A percentile compares a stretch with the other conserved stretches of the same genome.
Conservation (phyloP, 2,888 invertebrate genomes). For the Drosophila mimica region DNA sequence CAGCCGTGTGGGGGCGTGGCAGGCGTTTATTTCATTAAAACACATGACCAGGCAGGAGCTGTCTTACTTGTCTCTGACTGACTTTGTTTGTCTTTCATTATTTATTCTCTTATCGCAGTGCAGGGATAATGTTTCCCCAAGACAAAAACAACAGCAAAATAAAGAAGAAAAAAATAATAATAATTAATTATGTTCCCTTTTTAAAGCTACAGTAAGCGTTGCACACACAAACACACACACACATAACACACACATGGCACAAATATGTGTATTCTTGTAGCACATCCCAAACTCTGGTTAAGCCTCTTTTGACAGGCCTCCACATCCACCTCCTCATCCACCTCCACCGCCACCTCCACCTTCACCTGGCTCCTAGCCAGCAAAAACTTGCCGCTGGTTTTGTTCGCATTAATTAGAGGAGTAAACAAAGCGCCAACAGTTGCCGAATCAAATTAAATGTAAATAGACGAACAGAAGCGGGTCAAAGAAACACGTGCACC, state of each 20-base stretch:
- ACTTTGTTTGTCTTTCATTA: constrained; percentile 75
- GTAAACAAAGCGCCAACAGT: constrained; percentile 53
- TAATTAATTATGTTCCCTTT: constrained; percentile 65
- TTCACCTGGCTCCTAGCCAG: constrained; percentile 55
- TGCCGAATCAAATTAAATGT: constrained; percentile 59
- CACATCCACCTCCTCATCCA: rapidly evolving
- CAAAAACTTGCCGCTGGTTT: constrained; percentile 34
- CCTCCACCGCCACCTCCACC: background rate
- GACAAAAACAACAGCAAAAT: constrained; percentile 18
- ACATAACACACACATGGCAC: constrained; percentile 36
- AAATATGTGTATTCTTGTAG: constrained; percentile 24
- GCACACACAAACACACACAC: constrained; percentile 36
- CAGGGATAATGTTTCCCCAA: constrained; percentile 34
- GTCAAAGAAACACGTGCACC: constrained; percentile 16
- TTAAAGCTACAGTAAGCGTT: constrained; percentile 39
- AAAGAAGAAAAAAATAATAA: constrained; percentile 2
- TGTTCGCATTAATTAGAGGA: constrained; percentile 57
- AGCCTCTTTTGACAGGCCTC: constrained; percentile 47
- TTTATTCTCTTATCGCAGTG: constrained; percentile 68
- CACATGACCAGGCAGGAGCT: constrained; percentile 45
- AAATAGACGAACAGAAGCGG: constrained; percentile 36
- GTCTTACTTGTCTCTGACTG: constrained; percentile 42
- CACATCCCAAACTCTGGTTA: constrained; percentile 17
- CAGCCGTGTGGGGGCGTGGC: constrained; percentile 34
- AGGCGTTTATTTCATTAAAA: constrained; percentile 56